Conservation (phyloP, 2,113 vertebrate species). For the Tonatia bakeri region DNA sequence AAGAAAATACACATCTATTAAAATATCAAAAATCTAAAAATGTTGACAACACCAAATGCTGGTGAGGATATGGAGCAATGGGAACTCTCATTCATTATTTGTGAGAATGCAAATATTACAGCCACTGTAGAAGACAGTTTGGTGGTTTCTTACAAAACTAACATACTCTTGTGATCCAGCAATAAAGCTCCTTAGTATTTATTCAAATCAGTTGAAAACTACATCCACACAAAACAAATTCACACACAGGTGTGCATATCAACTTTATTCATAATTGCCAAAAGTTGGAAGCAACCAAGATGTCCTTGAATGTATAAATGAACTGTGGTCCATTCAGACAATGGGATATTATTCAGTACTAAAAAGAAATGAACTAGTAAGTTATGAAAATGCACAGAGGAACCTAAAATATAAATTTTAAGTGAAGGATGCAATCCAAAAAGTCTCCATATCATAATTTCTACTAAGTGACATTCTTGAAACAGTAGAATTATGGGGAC, state of each 20-base stretch:
- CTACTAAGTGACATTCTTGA: background rate
- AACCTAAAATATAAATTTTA: background rate
- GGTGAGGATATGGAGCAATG: background rate
- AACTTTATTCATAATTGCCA: background rate
- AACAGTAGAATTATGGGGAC: background rate
- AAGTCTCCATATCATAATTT: background rate
- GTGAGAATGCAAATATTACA: background rate
- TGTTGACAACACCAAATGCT: background rate
- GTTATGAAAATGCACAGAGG: no score
- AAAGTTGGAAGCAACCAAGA: background rate
- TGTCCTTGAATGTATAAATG: background rate
- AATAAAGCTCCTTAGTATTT: background rate
- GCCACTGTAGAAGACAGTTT: background rate
- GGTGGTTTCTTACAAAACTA: background rate
- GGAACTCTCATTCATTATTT: background rate
- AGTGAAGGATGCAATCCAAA: background rate
- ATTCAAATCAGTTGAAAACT: background rate
- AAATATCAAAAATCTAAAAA: background rate
- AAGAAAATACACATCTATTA: background rate
- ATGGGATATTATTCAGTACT: background rate
- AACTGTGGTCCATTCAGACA: background rate
- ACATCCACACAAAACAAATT: background rate
- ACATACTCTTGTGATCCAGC: background rate
- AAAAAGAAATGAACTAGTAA: background rate
- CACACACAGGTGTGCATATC: background rate